Percentiles rank a stretch among this genome's conserved stretches.
phyloP scores from a whole-genome alignment of 2,797 vertebrate species.

The Aplochiton taeniatus region DNA sequence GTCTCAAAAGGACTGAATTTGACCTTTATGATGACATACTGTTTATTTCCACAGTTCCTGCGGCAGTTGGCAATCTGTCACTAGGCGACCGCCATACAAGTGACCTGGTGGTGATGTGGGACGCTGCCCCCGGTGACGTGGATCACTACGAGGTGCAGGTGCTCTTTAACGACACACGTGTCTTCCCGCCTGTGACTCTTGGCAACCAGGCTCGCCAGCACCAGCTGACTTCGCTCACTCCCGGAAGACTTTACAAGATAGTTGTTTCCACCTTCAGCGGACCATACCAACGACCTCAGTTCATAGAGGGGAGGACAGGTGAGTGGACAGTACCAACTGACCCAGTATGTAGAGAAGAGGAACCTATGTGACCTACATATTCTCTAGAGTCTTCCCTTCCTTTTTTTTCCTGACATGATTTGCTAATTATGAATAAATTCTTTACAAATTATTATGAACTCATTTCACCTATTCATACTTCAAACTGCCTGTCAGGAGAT shows the following conservation, averaged over 20 bases:
- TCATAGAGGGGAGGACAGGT: slow-evolving; percentile 90
- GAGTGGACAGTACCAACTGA: slow-evolving; percentile 26
- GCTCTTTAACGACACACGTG: slow-evolving; percentile 90
- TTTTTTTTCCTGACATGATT: no score
- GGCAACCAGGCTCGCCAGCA: slow-evolving; percentile 73
- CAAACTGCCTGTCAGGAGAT: background rate
- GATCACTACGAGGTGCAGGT: slow-evolving; percentile 92
- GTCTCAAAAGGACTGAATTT: slow-evolving; percentile 33
- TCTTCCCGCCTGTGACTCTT: slow-evolving; percentile 84
- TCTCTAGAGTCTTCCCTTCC: background rate
- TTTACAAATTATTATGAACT: no score
- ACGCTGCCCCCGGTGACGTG: slow-evolving; percentile 86
- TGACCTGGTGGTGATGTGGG: slow-evolving; percentile 87
- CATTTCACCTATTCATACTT: no score
- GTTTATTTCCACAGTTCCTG: slow-evolving; percentile 78
- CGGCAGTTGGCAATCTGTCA: slow-evolving; percentile 80
- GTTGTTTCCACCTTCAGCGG: slow-evolving; percentile 92
- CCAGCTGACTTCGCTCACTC: slow-evolving; percentile 82
- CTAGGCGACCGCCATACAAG: slow-evolving; percentile 78
- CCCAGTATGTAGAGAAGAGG: background rate
- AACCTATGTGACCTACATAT: background rate
- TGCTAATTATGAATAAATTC: no score
- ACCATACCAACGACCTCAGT: slow-evolving; percentile 80
- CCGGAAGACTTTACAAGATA: slow-evolving; percentile 92
- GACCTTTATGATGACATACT: background rate